Evolutionary conservation across 2,797 vertebrate species (phyloP).

Genomic region (Lateolabrax maculatus): DNA sequence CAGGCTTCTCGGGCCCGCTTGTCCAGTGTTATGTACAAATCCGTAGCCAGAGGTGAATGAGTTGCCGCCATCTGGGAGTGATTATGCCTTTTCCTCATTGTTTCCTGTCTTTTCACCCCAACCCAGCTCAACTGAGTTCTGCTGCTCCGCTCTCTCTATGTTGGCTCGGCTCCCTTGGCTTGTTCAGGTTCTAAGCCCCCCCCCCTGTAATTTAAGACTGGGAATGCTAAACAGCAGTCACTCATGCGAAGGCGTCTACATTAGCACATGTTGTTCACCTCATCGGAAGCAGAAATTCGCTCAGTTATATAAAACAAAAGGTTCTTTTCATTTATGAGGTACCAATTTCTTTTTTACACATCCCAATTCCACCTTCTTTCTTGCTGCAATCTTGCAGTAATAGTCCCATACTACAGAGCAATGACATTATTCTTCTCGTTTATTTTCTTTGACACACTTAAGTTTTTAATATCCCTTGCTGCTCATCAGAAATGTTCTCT

Average conservation of each 20-base stretch:
- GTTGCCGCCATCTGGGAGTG: constrained; percentile 83
- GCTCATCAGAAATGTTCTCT: constrained; percentile 30
- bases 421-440: constrained; percentile 4
- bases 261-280: constrained; percentile 76
- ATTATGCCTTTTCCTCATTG: constrained; percentile 84
- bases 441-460: constrained; percentile 28
- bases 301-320: constrained; percentile 26
- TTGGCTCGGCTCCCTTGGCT: constrained; percentile 72
- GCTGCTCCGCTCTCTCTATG: constrained; percentile 57
- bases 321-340: constrained; percentile 38
- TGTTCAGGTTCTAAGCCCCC: constrained; percentile 69
- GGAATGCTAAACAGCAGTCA: constrained; percentile 76
- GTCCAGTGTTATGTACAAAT: constrained; percentile 59
- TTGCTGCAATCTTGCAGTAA: constrained; percentile 18
- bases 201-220: constrained; percentile 75
- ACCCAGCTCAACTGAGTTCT: constrained; percentile 54
- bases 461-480: constrained; percentile 10
- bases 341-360: not conserved
- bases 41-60: constrained; percentile 68
- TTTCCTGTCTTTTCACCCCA: constrained; percentile 81
- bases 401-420: not conserved
- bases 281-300: constrained; percentile 52
- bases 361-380: not conserved
- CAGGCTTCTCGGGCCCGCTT: constrained; percentile 41
- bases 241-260: constrained; percentile 71